phyloP scores from a whole-genome alignment of 2,113 vertebrate species.

The Bos taurus region DNA sequence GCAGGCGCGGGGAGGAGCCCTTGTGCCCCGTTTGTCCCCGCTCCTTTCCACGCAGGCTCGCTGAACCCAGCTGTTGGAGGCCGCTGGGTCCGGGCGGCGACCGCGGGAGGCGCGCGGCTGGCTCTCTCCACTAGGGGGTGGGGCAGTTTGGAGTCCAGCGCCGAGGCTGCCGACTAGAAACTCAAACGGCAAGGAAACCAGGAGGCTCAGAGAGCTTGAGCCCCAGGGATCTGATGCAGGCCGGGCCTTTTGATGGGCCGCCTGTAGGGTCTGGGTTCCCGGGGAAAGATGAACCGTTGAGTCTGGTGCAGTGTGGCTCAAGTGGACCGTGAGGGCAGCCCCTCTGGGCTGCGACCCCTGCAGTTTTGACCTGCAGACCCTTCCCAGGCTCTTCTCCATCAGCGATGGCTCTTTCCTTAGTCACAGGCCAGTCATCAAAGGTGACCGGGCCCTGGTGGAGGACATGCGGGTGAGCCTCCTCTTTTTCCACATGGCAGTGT shows the following conservation, averaged over 20 bases:
- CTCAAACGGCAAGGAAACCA: neutral
- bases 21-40: rapidly evolving
- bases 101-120: slow-evolving; percentile 33
- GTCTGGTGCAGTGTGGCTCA: neutral
- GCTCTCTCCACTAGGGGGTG: slow-evolving; percentile 69
- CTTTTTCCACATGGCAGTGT: rapidly evolving
- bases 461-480: neutral
- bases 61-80: rapidly evolving
- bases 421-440: neutral
- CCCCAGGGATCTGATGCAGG: rapidly evolving
- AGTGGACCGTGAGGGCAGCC: neutral
- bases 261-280: neutral
- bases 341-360: neutral
- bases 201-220: neutral
- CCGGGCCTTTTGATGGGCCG: neutral
- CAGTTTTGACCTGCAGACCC: neutral
- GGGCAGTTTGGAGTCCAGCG: slow-evolving; percentile 48
- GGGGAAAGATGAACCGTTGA: neutral
- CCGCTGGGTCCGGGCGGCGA: neutral
- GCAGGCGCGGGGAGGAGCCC: neutral
- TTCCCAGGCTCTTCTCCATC: neutral
- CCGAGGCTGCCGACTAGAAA: neutral
- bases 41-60: rapidly evolving
- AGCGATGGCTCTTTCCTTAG: neutral
- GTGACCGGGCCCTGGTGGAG: neutral